Base-by-base conservation (phyloP, 2,113 vertebrate genomes). In the Tamias sibiricus region DNA sequence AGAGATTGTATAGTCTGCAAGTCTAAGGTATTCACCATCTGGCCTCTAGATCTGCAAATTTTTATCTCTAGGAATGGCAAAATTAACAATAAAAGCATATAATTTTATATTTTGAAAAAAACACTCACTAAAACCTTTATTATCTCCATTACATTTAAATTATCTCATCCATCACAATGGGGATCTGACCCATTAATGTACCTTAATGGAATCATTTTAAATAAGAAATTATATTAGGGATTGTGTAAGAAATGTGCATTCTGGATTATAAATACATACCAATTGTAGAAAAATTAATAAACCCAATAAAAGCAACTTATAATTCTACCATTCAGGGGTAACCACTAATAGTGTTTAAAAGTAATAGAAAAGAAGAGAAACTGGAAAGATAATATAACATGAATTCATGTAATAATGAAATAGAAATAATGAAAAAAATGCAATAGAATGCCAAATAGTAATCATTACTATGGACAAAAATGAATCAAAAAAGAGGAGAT, bases 41-140 rank as follows among this genome's bases (percentile, higher is more conserved):
- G 22, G 47, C 35, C n/a, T 26, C 11, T 74, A 69, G 77, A 93
- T 91, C 47, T 91, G 77, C 79, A 28, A 76, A 77, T 35, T 81
- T 28, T 76, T 28, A 93, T 76, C 19, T 94, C 84, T 3, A 57
- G 17, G 28, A 90, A 95, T n/a, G 10, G 82, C 35, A 79, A 52
- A 62, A 91, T 71, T 40, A 92, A 74, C 69, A 89, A 83, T 74
- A 12, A 88, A 92, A 87, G 20, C 71, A 49, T 77, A 57, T 66
- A 44, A 94, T 64, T 76, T 44, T 64, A 92, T 81, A 81, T 37
- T 80, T 95, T 81, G 22, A 49, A 96, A 89, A 19, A 93, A 95
- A 95, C 40, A 88, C 30, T 80, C 40, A 88, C 24, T 80, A 37
- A 83, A 80, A 83, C 11, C 6, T 87, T 93, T 94, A 87, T 84